These are phyloP conservation scores for Leptonema lineaticorne DNA, from an alignment of 1,140 invertebrate species.

Conservation along the genomic window DNA sequence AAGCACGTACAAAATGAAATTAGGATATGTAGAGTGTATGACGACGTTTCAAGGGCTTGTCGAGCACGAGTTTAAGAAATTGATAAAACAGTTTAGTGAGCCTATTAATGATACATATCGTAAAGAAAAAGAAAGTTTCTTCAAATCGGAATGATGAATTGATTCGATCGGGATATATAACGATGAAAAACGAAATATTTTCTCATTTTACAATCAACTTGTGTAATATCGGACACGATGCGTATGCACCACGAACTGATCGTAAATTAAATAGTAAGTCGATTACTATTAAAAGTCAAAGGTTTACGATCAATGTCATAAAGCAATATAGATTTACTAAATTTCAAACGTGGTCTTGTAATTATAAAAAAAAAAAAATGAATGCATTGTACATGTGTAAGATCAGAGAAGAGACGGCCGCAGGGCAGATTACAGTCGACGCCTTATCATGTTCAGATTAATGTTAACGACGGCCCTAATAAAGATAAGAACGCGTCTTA, in stretches of 20 bases:
- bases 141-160: conserved; percentile 10
- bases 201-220: background rate
- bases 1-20: too few species aligned
- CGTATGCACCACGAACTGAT: background rate
- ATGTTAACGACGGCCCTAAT: conserved; percentile 17
- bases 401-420: background rate
- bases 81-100: background rate
- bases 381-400: background rate
- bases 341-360: background rate
- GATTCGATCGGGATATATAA: too few species aligned
- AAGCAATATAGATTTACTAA: background rate
- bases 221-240: background rate
- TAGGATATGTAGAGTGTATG: background rate
- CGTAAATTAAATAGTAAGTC: conserved; percentile 17
- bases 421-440: conserved; percentile 3
- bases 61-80: background rate
- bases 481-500: conserved; percentile 10
- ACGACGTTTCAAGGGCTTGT: background rate
- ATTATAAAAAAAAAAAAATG: too few species aligned
- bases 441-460: conserved; percentile 2
- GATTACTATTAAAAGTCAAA: conserved; percentile 4
- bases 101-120: background rate
- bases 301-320: background rate
- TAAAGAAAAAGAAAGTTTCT: background rate
- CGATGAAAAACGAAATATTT: background rate